These are phyloP conservation scores for Phenganax stokvisi DNA, from an alignment of 92 coral and sea anemone genomes.

Conservation along the genomic window DNA sequence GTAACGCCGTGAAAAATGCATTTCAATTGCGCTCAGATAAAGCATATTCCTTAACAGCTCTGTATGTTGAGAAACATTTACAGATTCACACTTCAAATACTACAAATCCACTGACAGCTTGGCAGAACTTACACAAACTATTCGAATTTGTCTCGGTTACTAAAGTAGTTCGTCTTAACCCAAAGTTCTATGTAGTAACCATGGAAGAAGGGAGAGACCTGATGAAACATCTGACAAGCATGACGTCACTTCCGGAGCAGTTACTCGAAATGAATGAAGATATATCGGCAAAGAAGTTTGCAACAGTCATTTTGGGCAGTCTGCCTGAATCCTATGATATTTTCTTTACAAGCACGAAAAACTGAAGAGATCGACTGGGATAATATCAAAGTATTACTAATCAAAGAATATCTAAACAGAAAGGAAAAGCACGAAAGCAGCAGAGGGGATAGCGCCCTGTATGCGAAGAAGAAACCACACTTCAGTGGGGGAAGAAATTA, in stretches of 20 bases:
- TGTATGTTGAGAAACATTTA: no score
- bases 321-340: slow-evolving; percentile 49
- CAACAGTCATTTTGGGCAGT: not conserved
- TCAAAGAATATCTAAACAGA: slow-evolving; percentile 40
- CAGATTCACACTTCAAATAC: no score
- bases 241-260: slow-evolving; percentile 39
- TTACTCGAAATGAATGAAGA: slow-evolving; percentile 26
- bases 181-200: slow-evolving; percentile 52
- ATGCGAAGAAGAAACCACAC: not conserved
- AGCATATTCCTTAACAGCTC: no score
- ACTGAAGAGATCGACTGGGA: slow-evolving; percentile 61
- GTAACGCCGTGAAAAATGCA: slow-evolving; percentile 50
- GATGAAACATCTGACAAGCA: slow-evolving; percentile 45
- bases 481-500: not conserved
- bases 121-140: no score
- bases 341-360: slow-evolving; percentile 49
- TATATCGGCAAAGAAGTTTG: slow-evolving; percentile 9
- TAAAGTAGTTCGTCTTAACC: slow-evolving; percentile 49
- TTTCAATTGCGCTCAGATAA: slow-evolving; percentile 53
- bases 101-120: no score
- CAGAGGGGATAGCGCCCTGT: slow-evolving; percentile 32
- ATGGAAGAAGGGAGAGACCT: slow-evolving; percentile 55
- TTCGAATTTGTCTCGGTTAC: slow-evolving; percentile 58
- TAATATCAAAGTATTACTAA: slow-evolving; percentile 39
- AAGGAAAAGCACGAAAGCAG: slow-evolving; percentile 36